A percentile compares a stretch with the other conserved stretches of the same genome.
Conservation (phyloP, 2,888 invertebrate species). For the Heliconius sara region DNA sequence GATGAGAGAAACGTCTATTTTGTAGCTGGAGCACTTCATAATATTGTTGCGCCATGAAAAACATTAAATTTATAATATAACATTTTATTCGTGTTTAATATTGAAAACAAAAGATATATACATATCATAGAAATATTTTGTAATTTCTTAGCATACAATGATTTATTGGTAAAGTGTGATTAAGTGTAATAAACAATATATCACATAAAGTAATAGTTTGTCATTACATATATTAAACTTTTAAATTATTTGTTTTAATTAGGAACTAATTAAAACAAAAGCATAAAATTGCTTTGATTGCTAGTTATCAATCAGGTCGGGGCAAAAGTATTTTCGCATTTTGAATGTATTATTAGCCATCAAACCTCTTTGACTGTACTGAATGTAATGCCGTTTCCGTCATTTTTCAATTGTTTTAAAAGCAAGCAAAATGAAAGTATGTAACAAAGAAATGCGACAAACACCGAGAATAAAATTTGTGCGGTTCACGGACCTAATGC, state of each 20-base stretch:
- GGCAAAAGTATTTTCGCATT: too few species aligned
- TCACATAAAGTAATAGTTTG: not conserved
- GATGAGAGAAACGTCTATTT: conserved; percentile 27
- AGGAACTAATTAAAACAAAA: not conserved
- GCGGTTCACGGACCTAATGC: too few species aligned
- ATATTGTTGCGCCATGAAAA: not conserved
- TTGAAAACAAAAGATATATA: not conserved
- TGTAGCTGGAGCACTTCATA: not conserved
- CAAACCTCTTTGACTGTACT: too few species aligned
- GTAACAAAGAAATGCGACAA: too few species aligned
- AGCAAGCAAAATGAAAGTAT: too few species aligned
- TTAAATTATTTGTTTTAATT: not conserved
- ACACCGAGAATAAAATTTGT: too few species aligned
- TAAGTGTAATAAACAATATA: not conserved
- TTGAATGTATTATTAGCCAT: too few species aligned
- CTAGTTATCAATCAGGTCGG: not conserved
- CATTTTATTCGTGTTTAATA: not conserved
- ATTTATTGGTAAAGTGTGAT: not conserved
- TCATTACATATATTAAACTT: not conserved
- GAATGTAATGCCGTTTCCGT: too few species aligned
- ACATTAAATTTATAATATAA: not conserved
- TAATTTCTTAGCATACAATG: not conserved
- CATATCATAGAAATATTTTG: not conserved
- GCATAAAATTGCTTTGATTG: not conserved
- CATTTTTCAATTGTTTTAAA: too few species aligned